Percentiles rank a stretch among this genome's conserved stretches.
phyloP scores from a whole-genome alignment of 2,888 invertebrate species.

The Cataglyphis altisquamis region DNA sequence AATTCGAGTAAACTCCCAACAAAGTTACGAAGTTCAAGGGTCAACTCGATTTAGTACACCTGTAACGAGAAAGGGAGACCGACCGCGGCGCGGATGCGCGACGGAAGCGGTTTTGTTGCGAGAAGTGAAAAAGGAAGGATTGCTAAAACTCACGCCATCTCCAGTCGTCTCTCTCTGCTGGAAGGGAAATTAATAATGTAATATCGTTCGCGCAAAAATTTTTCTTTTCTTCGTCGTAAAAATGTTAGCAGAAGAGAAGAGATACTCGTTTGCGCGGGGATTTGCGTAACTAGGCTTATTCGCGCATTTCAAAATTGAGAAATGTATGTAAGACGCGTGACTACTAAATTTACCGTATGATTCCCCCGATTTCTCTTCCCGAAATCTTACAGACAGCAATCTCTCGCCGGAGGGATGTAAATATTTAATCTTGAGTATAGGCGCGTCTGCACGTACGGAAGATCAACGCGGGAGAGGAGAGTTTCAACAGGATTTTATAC shows the following conservation, averaged over 20 bases:
- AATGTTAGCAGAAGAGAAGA: not conserved
- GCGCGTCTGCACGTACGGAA: conserved; percentile 40
- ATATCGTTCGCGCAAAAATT: not conserved
- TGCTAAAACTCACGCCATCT: not conserved
- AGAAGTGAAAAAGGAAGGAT: not conserved
- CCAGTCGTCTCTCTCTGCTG: not conserved
- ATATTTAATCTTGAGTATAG: conserved; percentile 40
- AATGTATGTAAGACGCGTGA: not conserved
- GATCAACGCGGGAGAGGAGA: conserved; percentile 40
- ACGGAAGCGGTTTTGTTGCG: conserved; percentile 40
- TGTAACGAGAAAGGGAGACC: conserved; percentile 67
- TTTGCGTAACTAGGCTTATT: not conserved
- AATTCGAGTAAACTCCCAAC: conserved; percentile 71
- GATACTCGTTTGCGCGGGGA: not conserved
- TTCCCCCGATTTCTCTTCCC: conserved; percentile 41
- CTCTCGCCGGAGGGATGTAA: conserved; percentile 41
- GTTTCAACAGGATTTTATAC: conserved; percentile 43
- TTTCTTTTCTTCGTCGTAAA: not conserved
- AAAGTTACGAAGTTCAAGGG: conserved; percentile 75
- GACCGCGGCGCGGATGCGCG: conserved; percentile 50
- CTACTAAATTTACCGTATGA: conserved; percentile 29
- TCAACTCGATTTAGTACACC: conserved; percentile 73
- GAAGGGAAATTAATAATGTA: not conserved
- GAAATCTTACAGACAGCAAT: conserved; percentile 31
- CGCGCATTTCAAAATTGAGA: not conserved